phyloP scores from a whole-genome alignment of 1,140 invertebrate genomes.

The Zaprionus taronus region DNA sequence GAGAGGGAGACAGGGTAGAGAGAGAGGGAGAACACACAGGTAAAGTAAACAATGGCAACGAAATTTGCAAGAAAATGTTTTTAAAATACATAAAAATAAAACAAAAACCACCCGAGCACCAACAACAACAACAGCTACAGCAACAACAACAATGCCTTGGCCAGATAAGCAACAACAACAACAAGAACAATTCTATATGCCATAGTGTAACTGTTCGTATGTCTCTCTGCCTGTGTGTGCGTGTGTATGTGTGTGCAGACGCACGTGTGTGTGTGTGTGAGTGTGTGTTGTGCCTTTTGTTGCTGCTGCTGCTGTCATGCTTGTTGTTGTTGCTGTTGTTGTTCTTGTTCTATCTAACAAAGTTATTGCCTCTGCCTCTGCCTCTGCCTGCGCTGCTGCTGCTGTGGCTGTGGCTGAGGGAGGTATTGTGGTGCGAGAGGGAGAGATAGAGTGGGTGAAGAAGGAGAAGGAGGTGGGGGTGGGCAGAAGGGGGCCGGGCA shows the following conservation, averaged over 20 bases:
- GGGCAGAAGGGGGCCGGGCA: constrained; percentile 43
- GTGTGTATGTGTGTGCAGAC: constrained; percentile 12
- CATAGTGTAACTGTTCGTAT: constrained; percentile 64
- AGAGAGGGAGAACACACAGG: constrained; percentile 27
- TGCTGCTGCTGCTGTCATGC: constrained; percentile 30
- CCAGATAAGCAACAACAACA: constrained; percentile 66
- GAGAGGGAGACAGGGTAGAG: neutral
- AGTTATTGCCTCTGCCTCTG: constrained; percentile 69
- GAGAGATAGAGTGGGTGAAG: neutral
- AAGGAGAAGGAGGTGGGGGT: neutral
- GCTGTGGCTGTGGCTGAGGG: constrained; percentile 48
- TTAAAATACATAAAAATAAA: constrained; percentile 29
- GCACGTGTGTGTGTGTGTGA: constrained; percentile 37
- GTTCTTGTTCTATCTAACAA: constrained; percentile 76
- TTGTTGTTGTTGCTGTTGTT: constrained; percentile 27
- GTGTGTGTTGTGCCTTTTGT: constrained; percentile 56
- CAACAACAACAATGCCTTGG: constrained; percentile 43
- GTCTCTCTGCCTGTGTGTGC: constrained; percentile 32
- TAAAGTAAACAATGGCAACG: constrained; percentile 47
- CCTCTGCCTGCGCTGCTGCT: constrained; percentile 46
- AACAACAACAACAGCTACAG: constrained; percentile 25
- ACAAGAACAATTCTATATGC: constrained; percentile 73
- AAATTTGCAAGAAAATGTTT: constrained; percentile 30
- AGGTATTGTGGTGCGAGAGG: constrained; percentile 10
- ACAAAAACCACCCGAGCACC: constrained; percentile 37